Conservation (phyloP, 2,888 invertebrate species). For the Apodemia mormo region DNA sequence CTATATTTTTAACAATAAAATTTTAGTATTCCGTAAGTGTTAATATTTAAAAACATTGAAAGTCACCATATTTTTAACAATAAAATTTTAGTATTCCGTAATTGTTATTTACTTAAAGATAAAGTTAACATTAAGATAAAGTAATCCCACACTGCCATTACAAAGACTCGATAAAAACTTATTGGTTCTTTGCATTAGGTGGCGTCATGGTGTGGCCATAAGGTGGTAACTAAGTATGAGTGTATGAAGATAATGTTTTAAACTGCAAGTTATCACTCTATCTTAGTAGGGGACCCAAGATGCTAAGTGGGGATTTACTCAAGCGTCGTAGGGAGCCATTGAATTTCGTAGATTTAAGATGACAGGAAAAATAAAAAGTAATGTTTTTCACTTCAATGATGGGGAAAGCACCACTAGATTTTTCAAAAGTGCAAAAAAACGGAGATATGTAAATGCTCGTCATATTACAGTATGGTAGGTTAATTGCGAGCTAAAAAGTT, state of each 20-base stretch:
- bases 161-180: conserved; percentile 38
- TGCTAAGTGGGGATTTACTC: too few relatives aligned
- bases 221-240: conserved; percentile 30
- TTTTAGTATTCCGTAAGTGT: conserved; percentile 37
- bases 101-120: conserved; percentile 40
- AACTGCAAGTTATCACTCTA: conserved; percentile 1
- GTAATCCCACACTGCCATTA: conserved; percentile 33
- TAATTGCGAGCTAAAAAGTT: too few relatives aligned
- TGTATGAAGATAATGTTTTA: conserved; percentile 25
- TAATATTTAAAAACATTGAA: background rate
- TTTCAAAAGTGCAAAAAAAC: too few relatives aligned
- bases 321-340: too few relatives aligned
- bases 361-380: too few relatives aligned
- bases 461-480: too few relatives aligned
- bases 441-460: too few relatives aligned
- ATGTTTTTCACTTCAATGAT: too few relatives aligned
- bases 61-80: too few relatives aligned
- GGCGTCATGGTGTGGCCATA: conserved; percentile 29
- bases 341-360: too few relatives aligned
- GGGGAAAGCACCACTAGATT: too few relatives aligned
- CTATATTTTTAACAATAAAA: conserved; percentile 19
- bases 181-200: conserved; percentile 23
- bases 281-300: too few relatives aligned
- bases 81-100: conserved; percentile 35
- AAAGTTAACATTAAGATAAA: conserved; percentile 37